phyloP scores from a whole-genome alignment of 2,113 vertebrate genomes.

The Xerus inauris region DNA sequence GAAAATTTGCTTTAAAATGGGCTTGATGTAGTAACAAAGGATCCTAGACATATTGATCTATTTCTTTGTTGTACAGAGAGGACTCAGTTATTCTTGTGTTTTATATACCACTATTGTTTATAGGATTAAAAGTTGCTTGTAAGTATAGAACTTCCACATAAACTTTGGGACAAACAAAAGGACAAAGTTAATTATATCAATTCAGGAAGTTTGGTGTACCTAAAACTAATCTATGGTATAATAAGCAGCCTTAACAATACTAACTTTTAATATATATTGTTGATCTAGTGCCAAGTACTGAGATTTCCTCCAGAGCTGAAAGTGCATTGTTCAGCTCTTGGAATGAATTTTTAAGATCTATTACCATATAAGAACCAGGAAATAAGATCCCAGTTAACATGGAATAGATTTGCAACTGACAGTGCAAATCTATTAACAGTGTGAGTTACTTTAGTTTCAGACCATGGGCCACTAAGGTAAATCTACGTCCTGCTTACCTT shows the following conservation, averaged over 20 bases:
- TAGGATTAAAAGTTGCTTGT: slow-evolving; percentile 47
- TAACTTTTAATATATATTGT: slow-evolving; percentile 32
- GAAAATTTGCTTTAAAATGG: slow-evolving; percentile 61
- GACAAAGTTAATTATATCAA: slow-evolving; percentile 47
- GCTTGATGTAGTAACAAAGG: slow-evolving; percentile 47
- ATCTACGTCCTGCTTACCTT: background rate
- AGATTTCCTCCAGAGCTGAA: slow-evolving; percentile 44
- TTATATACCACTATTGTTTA: slow-evolving; percentile 38
- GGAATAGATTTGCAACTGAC: background rate
- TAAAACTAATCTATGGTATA: slow-evolving; percentile 36
- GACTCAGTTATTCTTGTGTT: slow-evolving; percentile 35
- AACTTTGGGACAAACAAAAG: slow-evolving; percentile 59
- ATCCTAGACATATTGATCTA: background rate
- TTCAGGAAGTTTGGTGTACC: background rate
- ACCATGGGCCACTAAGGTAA: background rate
- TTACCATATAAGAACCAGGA: background rate
- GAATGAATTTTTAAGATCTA: slow-evolving; percentile 52
- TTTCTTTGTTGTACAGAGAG: slow-evolving; percentile 38
- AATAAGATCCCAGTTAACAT: background rate
- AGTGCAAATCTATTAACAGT: background rate
- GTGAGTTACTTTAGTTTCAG: background rate
- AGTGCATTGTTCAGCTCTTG: slow-evolving; percentile 10
- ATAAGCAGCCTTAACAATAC: background rate
- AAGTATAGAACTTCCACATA: slow-evolving; percentile 46
- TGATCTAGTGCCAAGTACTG: background rate